A percentile compares a stretch with the other conserved stretches of the same genome.
Conservation (phyloP, 2,888 invertebrate species). For the Drosophila macrospina region DNA sequence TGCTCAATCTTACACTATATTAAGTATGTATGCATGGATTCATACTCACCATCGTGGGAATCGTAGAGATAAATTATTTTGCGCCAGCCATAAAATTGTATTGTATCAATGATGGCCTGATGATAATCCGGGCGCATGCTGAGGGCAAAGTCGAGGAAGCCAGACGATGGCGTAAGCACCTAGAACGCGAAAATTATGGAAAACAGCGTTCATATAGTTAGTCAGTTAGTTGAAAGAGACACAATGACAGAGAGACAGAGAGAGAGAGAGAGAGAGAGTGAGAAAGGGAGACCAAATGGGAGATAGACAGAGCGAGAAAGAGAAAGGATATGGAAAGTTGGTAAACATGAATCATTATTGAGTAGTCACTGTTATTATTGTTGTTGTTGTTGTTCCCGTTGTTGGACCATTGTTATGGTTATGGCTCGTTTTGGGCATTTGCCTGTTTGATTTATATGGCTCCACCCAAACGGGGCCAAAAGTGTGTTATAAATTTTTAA, state of each 20-base stretch:
- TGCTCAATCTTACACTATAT: conserved; percentile 51
- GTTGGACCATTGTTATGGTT: conserved; percentile 46
- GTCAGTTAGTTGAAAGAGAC: conserved; percentile 9
- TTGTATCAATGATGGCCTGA: conserved; percentile 97
- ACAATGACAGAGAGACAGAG: conserved; percentile 7
- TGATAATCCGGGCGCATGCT: conserved; percentile 98
- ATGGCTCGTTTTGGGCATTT: conserved; percentile 73
- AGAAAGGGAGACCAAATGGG: conserved; percentile 1
- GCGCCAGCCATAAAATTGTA: conserved; percentile 94
- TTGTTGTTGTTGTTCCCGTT: conserved; percentile 23
- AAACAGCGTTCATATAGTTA: conserved; percentile 48
- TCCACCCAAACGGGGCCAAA: conserved; percentile 63
- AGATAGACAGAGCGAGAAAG: too few species aligned
- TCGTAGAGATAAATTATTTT: conserved; percentile 92
- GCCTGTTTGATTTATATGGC: conserved; percentile 73
- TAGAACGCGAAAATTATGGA: conserved; percentile 84
- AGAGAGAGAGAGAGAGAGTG: conserved; percentile 24
- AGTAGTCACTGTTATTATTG: conserved; percentile 60
- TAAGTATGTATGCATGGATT: conserved; percentile 24
- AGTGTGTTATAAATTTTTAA: conserved; percentile 79
- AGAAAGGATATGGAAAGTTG: conserved; percentile 60
- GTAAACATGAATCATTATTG: conserved; percentile 81
- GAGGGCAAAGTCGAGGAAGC: conserved; percentile 94
- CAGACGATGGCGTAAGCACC: conserved; percentile 95
- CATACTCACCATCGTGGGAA: conserved; percentile 90